A percentile compares a stretch with the other conserved stretches of the same genome.
Conservation (phyloP, 2,888 invertebrate genomes). For the Chromoteleia sp. region DNA sequence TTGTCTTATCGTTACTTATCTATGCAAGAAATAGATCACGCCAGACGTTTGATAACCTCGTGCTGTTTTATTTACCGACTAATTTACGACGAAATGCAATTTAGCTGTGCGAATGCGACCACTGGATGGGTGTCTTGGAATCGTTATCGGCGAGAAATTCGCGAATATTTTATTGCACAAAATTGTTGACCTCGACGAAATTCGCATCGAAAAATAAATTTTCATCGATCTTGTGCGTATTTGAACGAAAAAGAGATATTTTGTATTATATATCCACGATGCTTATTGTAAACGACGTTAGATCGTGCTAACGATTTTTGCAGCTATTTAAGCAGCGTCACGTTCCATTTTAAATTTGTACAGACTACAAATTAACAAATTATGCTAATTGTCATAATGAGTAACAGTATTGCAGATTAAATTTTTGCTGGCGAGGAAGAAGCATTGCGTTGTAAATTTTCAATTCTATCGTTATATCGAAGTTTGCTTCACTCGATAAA, state of each 20-base stretch:
- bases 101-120: not conserved
- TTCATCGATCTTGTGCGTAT: not conserved
- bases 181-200: not conserved
- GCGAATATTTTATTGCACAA: not conserved
- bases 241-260: not conserved
- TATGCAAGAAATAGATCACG: conserved; percentile 15
- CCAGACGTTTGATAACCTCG: conserved; percentile 24
- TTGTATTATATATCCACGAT: not conserved
- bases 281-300: not conserved
- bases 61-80: conserved; percentile 10
- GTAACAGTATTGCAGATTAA: not conserved
- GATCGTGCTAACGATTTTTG: not conserved
- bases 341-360: not conserved
- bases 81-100: not conserved
- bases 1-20: conserved; percentile 27
- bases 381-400: not conserved
- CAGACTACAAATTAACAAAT: not conserved
- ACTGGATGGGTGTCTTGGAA: not conserved
- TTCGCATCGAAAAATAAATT: not conserved
- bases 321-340: not conserved
- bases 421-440: not conserved
- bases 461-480: not conserved
- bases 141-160: not conserved
- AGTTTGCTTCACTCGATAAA: conserved; percentile 8
- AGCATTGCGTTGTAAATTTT: not conserved